These are phyloP conservation scores for Ifrita kowaldi DNA, from an alignment of 2,113 vertebrate species.

Conservation along the genomic window DNA sequence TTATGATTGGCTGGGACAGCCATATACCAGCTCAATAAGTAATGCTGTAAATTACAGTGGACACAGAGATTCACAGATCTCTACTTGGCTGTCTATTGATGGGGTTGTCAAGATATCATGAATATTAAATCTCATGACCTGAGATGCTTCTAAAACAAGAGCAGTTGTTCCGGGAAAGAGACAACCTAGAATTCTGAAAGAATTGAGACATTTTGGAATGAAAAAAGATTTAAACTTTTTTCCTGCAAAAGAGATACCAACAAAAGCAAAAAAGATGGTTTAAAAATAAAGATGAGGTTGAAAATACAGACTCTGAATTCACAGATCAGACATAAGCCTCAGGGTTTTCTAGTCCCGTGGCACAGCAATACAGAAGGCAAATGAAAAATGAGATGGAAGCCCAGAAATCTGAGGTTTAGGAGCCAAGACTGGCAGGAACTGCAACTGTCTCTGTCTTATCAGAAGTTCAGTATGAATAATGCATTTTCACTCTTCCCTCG, in stretches of 20 bases:
- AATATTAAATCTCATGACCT: not conserved
- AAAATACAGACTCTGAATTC: not conserved
- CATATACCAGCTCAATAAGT: not conserved
- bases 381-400: not conserved
- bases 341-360: not conserved
- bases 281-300: conserved; percentile 20
- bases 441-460: not conserved
- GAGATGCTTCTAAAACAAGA: not conserved
- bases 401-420: not conserved
- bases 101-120: not conserved
- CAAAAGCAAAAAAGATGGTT: not conserved
- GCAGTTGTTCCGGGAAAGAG: not conserved
- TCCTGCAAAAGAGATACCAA: not conserved
- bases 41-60: not conserved
- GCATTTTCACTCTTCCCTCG: not conserved
- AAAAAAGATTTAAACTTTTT: not conserved
- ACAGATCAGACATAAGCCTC: not conserved
- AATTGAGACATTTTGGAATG: not conserved
- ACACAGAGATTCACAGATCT: not conserved
- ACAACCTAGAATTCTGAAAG: not conserved
- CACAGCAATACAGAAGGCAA: not conserved
- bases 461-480: conserved; percentile 5
- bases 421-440: conserved; percentile 22
- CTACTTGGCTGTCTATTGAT: not conserved
- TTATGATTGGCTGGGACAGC: not conserved